Evolutionary conservation across 2,113 vertebrate genomes (phyloP).

Genomic region (Nanger granti): DNA sequence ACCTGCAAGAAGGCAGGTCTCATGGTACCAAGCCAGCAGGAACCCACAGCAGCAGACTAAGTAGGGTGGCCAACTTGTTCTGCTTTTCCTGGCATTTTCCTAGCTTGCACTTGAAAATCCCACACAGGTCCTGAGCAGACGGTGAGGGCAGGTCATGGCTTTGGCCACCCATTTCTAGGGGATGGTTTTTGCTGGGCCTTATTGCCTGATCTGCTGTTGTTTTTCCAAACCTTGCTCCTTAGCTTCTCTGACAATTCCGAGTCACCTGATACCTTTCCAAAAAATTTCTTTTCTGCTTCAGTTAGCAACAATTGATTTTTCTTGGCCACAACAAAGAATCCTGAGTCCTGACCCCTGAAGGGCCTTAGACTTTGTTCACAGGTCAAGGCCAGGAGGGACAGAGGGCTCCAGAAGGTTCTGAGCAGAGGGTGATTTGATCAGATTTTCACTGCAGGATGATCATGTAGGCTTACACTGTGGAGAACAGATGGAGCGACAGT

Average conservation of each 20-base stretch:
- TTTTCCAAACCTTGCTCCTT: not conserved
- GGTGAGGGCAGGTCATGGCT: too few species aligned
- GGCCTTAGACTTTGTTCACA: not conserved
- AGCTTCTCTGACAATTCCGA: not conserved
- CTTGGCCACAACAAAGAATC: not conserved
- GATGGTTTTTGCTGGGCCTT: not conserved
- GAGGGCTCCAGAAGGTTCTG: not conserved
- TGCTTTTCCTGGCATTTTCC: not conserved
- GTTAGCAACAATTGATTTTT: not conserved
- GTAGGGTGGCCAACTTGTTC: not conserved
- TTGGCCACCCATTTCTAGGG: not conserved
- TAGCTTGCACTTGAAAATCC: not conserved
- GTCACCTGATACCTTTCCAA: not conserved
- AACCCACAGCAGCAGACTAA: not conserved
- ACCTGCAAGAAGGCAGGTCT: not conserved
- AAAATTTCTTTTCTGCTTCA: not conserved
- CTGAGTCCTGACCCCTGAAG: not conserved
- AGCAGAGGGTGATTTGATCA: not conserved
- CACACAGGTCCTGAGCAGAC: too few species aligned
- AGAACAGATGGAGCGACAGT: not conserved
- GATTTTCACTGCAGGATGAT: not conserved
- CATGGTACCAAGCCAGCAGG: not conserved
- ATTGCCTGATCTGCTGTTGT: not conserved
- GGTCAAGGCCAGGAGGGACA: not conserved
- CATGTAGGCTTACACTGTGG: not conserved